phyloP scores from a whole-genome alignment of 2,888 invertebrate species.

The Diploptera punctata region DNA sequence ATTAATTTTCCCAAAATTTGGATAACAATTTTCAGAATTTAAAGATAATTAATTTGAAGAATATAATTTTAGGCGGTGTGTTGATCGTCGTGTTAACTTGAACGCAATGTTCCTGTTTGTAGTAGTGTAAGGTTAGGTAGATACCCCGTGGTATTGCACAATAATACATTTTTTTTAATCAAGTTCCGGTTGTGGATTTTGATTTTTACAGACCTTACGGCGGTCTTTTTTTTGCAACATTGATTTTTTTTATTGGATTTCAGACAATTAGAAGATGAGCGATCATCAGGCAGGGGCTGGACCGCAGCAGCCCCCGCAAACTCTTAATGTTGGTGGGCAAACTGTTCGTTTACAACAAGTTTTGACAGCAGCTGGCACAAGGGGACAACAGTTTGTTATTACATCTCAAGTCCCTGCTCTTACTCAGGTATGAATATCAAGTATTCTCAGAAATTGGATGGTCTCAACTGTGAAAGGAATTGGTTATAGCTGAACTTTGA shows the following conservation, averaged over 20 bases:
- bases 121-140: not conserved
- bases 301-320: constrained; percentile 41
- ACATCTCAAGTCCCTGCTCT: constrained; percentile 57
- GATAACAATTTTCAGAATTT: not conserved
- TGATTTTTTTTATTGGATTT: not conserved
- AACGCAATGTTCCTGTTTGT: not conserved
- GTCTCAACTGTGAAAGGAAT: too few relatives aligned
- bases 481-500: too few relatives aligned
- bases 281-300: constrained; percentile 42
- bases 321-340: constrained; percentile 48
- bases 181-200: too few relatives aligned
- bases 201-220: too few relatives aligned
- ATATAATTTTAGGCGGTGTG: not conserved
- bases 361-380: constrained; percentile 50
- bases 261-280: constrained; percentile 41
- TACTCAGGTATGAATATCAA: constrained; percentile 56
- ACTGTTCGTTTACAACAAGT: constrained; percentile 54
- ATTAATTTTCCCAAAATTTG: not conserved
- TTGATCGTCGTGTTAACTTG: not conserved
- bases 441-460: too few relatives aligned
- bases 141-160: not conserved
- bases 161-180: too few relatives aligned
- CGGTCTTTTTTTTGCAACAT: too few relatives aligned
- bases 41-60: too few relatives aligned
- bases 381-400: constrained; percentile 55